A percentile compares a stretch with the other conserved stretches of the same genome.
Evolutionary conservation across 1,140 invertebrate species (phyloP).

Genomic region (Drosophila pruinosa): DNA sequence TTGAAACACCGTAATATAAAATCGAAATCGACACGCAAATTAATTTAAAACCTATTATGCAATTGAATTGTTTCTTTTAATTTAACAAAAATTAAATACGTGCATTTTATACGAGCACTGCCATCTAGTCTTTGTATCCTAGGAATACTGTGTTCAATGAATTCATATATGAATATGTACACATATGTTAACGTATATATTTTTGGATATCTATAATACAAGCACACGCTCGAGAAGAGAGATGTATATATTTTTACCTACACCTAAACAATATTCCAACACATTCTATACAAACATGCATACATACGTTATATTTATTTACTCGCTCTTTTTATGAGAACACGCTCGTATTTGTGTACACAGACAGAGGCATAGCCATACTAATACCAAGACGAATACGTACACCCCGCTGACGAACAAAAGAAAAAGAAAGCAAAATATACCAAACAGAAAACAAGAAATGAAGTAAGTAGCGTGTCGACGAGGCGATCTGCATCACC

Average conservation of each 20-base stretch:
- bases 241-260: neutral
- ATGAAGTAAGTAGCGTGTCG: conserved; percentile 70
- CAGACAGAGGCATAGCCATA: neutral
- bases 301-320: conserved; percentile 14
- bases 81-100: too few species aligned
- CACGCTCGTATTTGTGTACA: neutral
- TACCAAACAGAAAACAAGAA: conserved; percentile 54
- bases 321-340: conserved; percentile 17
- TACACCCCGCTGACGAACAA: conserved; percentile 20
- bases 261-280: neutral
- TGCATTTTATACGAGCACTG: neutral
- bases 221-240: neutral
- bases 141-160: neutral
- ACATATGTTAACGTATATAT: neutral
- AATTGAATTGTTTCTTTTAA: too few species aligned
- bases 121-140: too few species aligned
- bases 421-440: conserved; percentile 60
- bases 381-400: neutral
- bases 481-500: conserved; percentile 71
- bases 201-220: neutral
- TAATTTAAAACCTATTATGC: too few species aligned
- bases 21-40: too few species aligned
- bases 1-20: too few species aligned
- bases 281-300: neutral
- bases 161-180: neutral